Base-by-base conservation (phyloP, 1,140 invertebrate species). In the Cotesia chilonis region DNA sequence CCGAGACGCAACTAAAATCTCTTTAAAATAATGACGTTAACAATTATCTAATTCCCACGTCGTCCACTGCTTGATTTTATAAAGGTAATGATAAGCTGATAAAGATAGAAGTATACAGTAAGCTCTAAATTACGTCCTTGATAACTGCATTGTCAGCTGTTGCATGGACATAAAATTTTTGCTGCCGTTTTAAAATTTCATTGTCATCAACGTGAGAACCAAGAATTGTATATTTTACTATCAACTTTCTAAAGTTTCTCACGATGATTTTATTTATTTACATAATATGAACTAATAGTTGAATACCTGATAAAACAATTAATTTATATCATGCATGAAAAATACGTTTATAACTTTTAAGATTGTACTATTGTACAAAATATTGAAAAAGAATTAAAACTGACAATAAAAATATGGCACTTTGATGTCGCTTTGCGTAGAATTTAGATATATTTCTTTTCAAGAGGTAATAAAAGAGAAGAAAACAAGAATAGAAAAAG, bases 1-100 rank as follows among this genome's bases (percentile, higher is more conserved):
- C 6, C 41, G 41, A 47, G 41, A 47, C 4, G 41, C 41, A 9
- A 47, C 41, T 47, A 47, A 47, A 47, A 47, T 47, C 5, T 70
- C 77, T 74, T 41, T 55, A 61, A 75, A 78, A 69, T 71, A 75
- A 70, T 80, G 77, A 80, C 76, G 73, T 68, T 77, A 76, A 79
- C 17, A 78, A 80, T 79, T 76, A 71, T 64, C 73, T 64, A 63
- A 79, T 80, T 80, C 79, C 73, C 79, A 80, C 76, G 80, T 71
- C 77, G 36, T 28, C 28, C 1, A 28, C 28, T 28, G 28, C 67
- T 68, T 69, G 71, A 70, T 51, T 63, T 55, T 72, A 38, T 64
- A 10, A 61, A 59, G 52, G 20, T 68, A 51, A 68, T 63, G 75
- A 77, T 79, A 78, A 78, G 71, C 14, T 68, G 74, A 77, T 74